These are phyloP conservation scores for Podocnemis expansa DNA, from an alignment of 2,113 vertebrate species.

Conservation along the genomic window DNA sequence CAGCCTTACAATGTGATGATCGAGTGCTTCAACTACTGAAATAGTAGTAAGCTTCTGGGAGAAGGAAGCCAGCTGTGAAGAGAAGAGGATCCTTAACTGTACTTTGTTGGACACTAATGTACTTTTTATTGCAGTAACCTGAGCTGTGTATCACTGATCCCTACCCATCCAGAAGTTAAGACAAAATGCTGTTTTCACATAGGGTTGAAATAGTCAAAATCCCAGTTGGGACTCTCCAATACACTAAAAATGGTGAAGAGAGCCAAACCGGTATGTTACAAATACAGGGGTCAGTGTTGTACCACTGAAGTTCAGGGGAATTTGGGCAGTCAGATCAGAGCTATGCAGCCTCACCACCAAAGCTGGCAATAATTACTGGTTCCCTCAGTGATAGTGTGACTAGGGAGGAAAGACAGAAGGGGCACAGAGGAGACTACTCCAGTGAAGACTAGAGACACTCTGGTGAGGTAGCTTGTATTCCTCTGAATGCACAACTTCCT, in stretches of 20 bases:
- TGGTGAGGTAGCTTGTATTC: no score
- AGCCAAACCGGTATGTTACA: background rate
- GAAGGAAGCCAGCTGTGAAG: slow-evolving; percentile 13
- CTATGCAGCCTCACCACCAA: background rate
- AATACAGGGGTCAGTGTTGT: background rate
- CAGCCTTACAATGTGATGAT: slow-evolving; percentile 3
- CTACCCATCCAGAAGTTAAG: background rate
- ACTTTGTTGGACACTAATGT: background rate
- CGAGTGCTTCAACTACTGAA: background rate
- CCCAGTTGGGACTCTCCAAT: slow-evolving; percentile 2
- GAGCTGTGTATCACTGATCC: background rate
- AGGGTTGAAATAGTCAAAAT: background rate
- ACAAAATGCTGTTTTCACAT: background rate
- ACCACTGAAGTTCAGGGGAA: background rate
- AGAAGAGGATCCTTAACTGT: slow-evolving; percentile 18
- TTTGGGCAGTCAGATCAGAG: background rate
- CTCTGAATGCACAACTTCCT: background rate
- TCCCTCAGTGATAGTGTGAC: background rate
- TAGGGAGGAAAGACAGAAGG: background rate
- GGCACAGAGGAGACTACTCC: background rate
- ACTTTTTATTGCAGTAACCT: slow-evolving; percentile 13
- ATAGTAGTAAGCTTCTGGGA: slow-evolving; percentile 10
- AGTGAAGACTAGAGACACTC: background rate
- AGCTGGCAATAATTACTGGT: background rate
- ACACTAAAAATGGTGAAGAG: background rate